Conservation (phyloP, 2,113 vertebrate genomes). For the Aptenodytes patagonicus region DNA sequence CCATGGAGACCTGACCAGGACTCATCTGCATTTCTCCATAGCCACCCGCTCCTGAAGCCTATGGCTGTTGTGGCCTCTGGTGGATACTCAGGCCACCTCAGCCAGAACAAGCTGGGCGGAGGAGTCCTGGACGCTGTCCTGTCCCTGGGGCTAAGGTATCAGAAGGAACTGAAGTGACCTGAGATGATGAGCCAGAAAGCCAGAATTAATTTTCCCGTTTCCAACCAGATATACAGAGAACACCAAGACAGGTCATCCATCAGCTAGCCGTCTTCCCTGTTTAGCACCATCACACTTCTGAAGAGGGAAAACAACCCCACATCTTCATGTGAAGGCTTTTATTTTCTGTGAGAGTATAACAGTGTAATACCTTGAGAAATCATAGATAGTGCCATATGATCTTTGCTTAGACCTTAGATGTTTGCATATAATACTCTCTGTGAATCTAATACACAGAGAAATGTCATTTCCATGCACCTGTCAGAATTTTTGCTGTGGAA, state of each 20-base stretch:
- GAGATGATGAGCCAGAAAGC: neutral
- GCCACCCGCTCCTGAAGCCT: neutral
- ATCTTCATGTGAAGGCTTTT: neutral
- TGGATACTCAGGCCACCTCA: neutral
- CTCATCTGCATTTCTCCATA: neutral
- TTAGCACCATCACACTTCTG: neutral
- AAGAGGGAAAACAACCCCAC: neutral
- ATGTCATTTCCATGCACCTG: conserved; percentile 50
- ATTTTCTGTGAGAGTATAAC: neutral
- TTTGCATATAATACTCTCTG: neutral
- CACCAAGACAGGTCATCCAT: accelerated
- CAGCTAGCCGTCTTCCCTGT: neutral
- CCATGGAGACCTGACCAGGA: neutral
- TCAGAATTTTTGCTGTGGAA: conserved; percentile 12
- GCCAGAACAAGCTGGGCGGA: neutral
- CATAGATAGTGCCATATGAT: neutral
- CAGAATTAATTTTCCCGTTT: neutral
- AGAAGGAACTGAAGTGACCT: neutral
- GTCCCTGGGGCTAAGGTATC: neutral
- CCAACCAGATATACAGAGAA: neutral
- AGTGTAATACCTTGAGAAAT: neutral
- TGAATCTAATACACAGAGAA: conserved; percentile 6
- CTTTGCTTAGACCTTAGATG: conserved; percentile 5
- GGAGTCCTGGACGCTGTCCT: neutral
- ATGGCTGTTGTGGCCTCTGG: neutral